Conservation (phyloP, 2,888 invertebrate genomes). For the Brenthis hecate region DNA sequence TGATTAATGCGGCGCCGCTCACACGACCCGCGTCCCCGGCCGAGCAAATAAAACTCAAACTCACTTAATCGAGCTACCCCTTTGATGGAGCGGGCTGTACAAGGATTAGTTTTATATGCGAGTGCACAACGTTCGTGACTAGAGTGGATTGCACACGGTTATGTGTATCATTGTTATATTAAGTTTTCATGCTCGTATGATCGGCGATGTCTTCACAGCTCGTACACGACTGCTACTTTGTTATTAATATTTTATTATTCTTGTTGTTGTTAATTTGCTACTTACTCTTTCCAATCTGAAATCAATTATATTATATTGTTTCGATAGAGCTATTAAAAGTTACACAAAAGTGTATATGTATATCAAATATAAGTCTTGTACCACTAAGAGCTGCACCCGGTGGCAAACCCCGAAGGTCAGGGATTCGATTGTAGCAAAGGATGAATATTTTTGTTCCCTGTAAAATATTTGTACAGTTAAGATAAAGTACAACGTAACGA, state of each 20-base stretch:
- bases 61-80: conserved; percentile 80
- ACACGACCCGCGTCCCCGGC: conserved; percentile 57
- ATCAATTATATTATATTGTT: neutral
- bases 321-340: neutral
- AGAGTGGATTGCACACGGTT: conserved; percentile 43
- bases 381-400: no score
- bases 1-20: conserved; percentile 81
- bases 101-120: conserved; percentile 64
- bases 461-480: no score
- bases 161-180: conserved; percentile 25
- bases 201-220: conserved; percentile 16
- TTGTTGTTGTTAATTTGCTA: neutral
- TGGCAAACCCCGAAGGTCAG: no score
- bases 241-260: conserved; percentile 2
- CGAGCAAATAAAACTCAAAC: conserved; percentile 76
- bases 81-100: conserved; percentile 75
- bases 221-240: neutral
- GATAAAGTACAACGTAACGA: no score
- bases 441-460: no score
- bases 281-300: neutral
- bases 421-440: no score
- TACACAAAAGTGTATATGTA: neutral
- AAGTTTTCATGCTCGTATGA: conserved; percentile 19
- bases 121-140: conserved; percentile 45
- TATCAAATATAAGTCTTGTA: no score